Evolutionary conservation across 53 echinoderm and acorn worm species (phyloP).

Genomic region (Henricia sp.): DNA sequence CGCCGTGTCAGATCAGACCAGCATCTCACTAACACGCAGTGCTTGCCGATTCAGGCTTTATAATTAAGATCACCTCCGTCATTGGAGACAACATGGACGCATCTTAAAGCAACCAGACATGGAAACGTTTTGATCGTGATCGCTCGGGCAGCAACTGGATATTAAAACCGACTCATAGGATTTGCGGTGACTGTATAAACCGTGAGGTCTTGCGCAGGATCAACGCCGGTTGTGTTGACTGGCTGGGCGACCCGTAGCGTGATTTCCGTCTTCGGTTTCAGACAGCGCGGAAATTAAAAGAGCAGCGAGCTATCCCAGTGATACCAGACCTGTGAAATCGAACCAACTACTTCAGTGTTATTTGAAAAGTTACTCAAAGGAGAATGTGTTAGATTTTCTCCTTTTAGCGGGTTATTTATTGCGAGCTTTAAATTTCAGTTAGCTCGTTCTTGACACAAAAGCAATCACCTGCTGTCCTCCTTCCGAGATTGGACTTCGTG

Average conservation of each 20-base stretch:
- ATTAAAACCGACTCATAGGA: not conserved
- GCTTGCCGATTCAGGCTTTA: not conserved
- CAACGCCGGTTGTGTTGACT: not conserved
- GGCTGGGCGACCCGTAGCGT: not conserved
- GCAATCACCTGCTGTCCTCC: not conserved
- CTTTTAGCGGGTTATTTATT: not conserved
- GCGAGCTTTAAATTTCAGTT: not conserved
- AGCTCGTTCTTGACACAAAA: not conserved
- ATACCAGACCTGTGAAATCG: not conserved
- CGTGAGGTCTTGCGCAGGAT: not conserved
- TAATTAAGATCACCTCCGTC: not conserved
- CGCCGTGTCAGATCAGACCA: not conserved
- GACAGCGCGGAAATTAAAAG: constrained; percentile 2
- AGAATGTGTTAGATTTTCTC: not conserved
- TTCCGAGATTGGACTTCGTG: not conserved
- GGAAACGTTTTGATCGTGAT: not conserved
- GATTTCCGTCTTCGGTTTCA: not conserved
- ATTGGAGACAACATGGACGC: not conserved
- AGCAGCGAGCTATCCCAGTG: not conserved
- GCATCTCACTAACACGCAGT: not conserved
- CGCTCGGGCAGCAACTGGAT: not conserved
- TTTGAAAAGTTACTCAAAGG: not conserved
- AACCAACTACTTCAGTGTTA: not conserved
- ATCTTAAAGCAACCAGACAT: not conserved
- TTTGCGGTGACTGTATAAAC: not conserved